Evolutionary conservation across 2,113 vertebrate genomes (phyloP).

Genomic region (Pyrgilauda ruficollis): DNA sequence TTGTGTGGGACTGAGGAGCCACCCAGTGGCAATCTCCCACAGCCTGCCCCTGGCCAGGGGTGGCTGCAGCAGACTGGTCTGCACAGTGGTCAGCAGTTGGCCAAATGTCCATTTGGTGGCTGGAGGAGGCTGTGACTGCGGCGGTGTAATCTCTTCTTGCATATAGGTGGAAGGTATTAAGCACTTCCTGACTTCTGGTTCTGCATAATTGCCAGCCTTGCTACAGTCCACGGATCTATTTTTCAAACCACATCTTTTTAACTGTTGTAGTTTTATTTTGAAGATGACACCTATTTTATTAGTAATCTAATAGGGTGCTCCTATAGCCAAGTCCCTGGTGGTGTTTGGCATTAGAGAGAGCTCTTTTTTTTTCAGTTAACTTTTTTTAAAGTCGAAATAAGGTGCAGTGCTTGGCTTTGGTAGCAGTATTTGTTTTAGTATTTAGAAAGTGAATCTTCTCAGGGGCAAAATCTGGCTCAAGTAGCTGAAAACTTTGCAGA

Average conservation of each 20-base stretch:
- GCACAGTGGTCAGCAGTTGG: not conserved
- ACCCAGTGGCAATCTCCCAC: not conserved
- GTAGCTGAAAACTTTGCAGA: not conserved
- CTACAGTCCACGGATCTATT: not conserved
- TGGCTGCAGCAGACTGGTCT: not conserved
- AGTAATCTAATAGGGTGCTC: not conserved
- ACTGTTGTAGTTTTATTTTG: not conserved
- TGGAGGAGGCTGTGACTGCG: not conserved
- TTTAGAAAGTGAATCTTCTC: not conserved
- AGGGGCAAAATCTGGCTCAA: not conserved
- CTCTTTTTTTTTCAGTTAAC: not conserved
- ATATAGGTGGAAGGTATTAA: not conserved
- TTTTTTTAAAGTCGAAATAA: not conserved
- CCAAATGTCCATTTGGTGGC: not conserved
- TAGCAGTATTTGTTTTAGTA: not conserved
- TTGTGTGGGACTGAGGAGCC: not conserved
- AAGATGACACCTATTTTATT: not conserved
- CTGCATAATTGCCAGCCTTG: not conserved
- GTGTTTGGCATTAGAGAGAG: not conserved
- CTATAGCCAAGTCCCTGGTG: not conserved
- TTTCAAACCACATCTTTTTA: not conserved
- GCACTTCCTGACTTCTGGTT: not conserved
- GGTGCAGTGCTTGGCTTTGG: not conserved
- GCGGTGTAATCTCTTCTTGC: not conserved
- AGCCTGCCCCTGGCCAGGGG: not conserved